Evolutionary conservation across 2,113 vertebrate genomes (phyloP).

Genomic region (Dipodomys ordii): DNA sequence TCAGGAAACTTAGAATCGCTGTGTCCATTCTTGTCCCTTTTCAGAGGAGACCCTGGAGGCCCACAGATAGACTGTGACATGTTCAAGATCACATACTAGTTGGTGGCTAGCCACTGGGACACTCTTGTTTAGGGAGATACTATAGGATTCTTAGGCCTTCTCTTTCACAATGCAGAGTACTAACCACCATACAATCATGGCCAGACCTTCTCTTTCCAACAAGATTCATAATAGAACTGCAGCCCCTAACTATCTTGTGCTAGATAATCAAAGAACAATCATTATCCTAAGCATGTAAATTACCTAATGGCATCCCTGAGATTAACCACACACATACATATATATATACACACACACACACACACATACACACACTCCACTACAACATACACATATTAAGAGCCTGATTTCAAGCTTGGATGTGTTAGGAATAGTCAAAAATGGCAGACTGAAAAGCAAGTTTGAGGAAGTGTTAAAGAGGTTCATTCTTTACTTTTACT

Average conservation of each 20-base stretch:
- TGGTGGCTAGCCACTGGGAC: no score
- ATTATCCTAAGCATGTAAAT: background rate
- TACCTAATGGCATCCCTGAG: background rate
- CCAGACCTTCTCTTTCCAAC: no score
- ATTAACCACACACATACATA: background rate
- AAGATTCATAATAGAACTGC: background rate
- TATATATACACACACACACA: background rate
- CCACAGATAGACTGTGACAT: background rate
- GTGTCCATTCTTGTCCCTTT: background rate
- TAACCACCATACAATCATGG: no score
- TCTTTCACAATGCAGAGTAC: no score
- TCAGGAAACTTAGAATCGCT: background rate
- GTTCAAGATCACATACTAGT: background rate
- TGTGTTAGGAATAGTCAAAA: background rate
- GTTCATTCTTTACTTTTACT: no score
- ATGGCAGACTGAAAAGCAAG: background rate
- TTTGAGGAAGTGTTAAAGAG: background rate
- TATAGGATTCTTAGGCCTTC: background rate
- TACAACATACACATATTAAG: background rate
- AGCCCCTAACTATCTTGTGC: background rate
- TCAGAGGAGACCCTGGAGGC: background rate
- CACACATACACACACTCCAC: no score
- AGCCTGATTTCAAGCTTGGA: background rate
- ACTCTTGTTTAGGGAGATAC: background rate
- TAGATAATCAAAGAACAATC: background rate